Percentiles rank a stretch among this genome's conserved stretches.
Conservation (phyloP, 92 coral and sea anemone species). For the Micromussa lordhowensis region DNA sequence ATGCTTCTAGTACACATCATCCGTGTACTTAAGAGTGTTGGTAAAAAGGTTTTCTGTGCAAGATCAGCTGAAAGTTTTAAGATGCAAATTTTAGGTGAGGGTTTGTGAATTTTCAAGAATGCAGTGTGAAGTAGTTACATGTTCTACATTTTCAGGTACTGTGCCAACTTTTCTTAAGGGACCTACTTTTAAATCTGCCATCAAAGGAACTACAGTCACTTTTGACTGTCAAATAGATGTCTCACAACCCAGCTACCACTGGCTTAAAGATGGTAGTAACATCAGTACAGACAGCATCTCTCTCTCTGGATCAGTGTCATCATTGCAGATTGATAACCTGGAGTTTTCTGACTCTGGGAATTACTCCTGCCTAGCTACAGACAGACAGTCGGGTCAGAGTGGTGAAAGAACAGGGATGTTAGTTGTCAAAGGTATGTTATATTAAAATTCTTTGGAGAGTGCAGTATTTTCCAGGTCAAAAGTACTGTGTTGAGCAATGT, state of each 20-base stretch:
- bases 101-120: not conserved
- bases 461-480: not conserved
- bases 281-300: conserved; percentile 57
- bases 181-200: conserved; percentile 32
- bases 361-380: conserved; percentile 61
- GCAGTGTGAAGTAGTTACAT: not conserved
- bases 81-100: no score
- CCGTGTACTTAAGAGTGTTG: no score
- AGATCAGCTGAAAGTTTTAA: no score
- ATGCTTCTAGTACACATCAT: no score
- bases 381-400: conserved; percentile 6
- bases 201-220: conserved; percentile 37
- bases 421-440: conserved; percentile 47
- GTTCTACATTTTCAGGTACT: conserved; percentile 6
- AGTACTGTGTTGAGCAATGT: not conserved
- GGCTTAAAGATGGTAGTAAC: conserved; percentile 68
- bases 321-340: conserved; percentile 31
- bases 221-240: conserved; percentile 62
- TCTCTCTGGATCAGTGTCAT: conserved; percentile 22
- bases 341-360: conserved; percentile 62
- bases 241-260: conserved; percentile 50
- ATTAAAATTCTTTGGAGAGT: not conserved
- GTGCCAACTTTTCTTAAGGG: conserved; percentile 30
- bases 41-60: no score
- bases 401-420: conserved; percentile 42